Percentiles rank a stretch among this genome's conserved stretches.
phyloP scores from a whole-genome alignment of 2,113 vertebrate genomes.

The Salvelinus sp. region DNA sequence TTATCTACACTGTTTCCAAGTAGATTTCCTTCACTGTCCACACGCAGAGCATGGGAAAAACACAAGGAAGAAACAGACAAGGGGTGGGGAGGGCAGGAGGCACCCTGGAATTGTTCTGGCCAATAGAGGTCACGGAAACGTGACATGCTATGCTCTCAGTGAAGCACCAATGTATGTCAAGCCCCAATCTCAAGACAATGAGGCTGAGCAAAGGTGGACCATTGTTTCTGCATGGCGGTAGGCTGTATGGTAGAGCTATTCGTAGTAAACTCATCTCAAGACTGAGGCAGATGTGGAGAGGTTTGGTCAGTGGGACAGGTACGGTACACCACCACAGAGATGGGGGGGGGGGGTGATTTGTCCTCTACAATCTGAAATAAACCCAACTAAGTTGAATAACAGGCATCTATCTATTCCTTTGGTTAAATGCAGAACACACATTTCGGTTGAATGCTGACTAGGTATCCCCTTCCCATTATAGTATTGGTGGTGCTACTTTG shows the following conservation, averaged over 20 bases:
- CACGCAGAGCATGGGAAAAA: constrained; percentile 77
- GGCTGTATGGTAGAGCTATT: constrained; percentile 59
- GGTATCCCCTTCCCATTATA: no score
- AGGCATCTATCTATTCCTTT: no score
- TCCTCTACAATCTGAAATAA: no score
- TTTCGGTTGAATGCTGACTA: no score
- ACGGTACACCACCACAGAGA: no score
- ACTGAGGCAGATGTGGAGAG: not conserved
- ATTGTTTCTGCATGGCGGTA: constrained; percentile 48
- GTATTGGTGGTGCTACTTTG: not conserved
- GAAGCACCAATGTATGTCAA: constrained; percentile 40
- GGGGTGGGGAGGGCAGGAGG: constrained; percentile 69
- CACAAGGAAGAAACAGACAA: constrained; percentile 75
- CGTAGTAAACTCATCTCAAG: constrained; percentile 23
- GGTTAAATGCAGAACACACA: no score
- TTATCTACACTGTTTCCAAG: constrained; percentile 71
- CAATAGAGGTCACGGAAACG: constrained; percentile 74
- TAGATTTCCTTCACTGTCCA: constrained; percentile 77
- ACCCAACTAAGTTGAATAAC: no score
- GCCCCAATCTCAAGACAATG: constrained; percentile 56
- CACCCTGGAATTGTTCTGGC: constrained; percentile 78
- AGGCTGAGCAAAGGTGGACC: constrained; percentile 39
- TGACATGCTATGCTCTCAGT: constrained; percentile 68
- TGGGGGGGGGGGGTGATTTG: no score
- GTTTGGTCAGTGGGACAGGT: not conserved